Base-by-base conservation (phyloP, 2,797 vertebrate genomes). In the Sebastes diaconus region DNA sequence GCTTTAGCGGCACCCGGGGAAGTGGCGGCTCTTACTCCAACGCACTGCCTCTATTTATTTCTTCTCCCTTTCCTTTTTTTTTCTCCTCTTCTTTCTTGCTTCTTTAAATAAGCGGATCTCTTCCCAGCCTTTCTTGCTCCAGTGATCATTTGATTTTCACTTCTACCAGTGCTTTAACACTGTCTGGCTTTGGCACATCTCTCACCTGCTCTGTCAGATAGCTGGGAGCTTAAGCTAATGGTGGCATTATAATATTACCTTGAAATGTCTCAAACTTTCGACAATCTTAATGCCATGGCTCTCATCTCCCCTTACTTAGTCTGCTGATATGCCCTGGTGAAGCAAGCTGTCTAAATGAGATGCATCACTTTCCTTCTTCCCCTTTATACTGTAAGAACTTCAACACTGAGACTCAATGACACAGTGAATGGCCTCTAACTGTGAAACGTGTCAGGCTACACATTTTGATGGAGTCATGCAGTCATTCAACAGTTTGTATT, bases 231-330 rank as follows among this genome's bases (percentile, higher is more conserved):
- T 86, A 87, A 87, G 88, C 86, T 55, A 79, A 88, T 36, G 81
- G 81, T 77, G 90, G 88, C 92, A 92, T 93, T 95, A 95, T 92
- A 92, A 90, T 82, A 90, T 94, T 94, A 93, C 93, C 89, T 85
- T 67, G 50, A 88, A 91, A 83, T 50, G 86, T 79, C 85, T 92
- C 32, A 83, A 73, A 78, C 73, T 27, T 76, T 85, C 63, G 83
- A 85, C 80, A 87, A 87, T 92, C 90, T 91, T 88, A 92, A 92
- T 89, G 89, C 88, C 82, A 66, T 10, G 46, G 88, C 85, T 88
- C 80, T 89, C 81, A 92, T 93, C 88, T 88, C 30, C 67, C 58
- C 42, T 70, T 75, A 68, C 66, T 80, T 66, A 60, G 58, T 60
- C 57, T 63, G 78, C 78, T 81, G 80, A 89, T 84, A 68, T 72